Percentiles rank a stretch among this genome's conserved stretches.
Conservation (phyloP, 2,113 vertebrate species). For the Psilopsiagon aymara region DNA sequence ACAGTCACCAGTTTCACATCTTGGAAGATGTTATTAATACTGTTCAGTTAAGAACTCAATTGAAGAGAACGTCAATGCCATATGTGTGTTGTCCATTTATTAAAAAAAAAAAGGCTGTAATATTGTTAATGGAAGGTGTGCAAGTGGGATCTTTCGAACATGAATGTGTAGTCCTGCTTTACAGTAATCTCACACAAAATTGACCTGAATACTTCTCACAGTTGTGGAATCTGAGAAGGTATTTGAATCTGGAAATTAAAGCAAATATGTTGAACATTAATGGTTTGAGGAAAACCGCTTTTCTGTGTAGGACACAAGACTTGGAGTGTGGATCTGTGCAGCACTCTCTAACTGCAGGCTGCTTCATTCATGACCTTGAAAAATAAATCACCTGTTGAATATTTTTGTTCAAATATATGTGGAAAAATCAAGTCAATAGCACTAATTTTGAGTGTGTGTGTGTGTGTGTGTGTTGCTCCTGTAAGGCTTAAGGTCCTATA, state of each 20-base stretch:
- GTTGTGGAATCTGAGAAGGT: neutral
- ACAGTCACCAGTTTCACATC: neutral
- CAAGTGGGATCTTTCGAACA: neutral
- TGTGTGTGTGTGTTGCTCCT: neutral
- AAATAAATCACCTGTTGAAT: neutral
- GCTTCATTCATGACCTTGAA: neutral
- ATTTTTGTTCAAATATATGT: neutral
- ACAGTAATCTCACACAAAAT: neutral
- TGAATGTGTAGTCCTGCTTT: neutral
- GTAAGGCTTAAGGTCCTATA: neutral
- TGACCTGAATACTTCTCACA: neutral
- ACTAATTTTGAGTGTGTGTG: neutral
- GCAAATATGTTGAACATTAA: neutral
- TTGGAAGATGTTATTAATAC: neutral
- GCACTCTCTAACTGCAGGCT: neutral
- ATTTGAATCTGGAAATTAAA: neutral
- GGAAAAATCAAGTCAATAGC: neutral
- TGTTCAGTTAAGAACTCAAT: neutral
- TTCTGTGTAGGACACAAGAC: neutral
- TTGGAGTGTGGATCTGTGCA: neutral
- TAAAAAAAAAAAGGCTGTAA: neutral
- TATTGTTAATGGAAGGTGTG: neutral
- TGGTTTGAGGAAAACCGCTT: neutral
- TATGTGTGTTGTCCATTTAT: neutral
- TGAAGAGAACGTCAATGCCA: neutral